Conservation (phyloP, 2,888 invertebrate genomes). For the Chromoteleia sp. region DNA sequence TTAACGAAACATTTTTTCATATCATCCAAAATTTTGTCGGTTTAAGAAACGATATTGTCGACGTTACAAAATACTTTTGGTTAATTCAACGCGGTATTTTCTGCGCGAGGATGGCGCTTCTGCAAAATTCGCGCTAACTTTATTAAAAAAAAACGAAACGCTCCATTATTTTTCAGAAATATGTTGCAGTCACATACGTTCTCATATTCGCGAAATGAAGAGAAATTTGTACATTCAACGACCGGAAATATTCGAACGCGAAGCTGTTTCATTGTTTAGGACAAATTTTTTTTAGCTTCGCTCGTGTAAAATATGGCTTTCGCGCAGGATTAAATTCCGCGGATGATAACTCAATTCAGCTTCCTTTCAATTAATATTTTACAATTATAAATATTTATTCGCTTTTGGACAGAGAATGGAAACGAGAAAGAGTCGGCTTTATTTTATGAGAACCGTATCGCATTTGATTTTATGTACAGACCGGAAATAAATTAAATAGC, state of each 20-base stretch:
- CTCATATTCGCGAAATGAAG: slow-evolving; percentile 66
- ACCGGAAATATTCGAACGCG: slow-evolving; percentile 57
- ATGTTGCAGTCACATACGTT: slow-evolving; percentile 59
- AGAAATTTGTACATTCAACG: slow-evolving; percentile 61
- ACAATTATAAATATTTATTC: not conserved
- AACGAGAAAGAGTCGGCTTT: slow-evolving; percentile 5
- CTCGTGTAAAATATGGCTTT: slow-evolving; percentile 23
- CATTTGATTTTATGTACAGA: slow-evolving; percentile 47
- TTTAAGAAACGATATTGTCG: not conserved
- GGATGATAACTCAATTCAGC: not conserved
- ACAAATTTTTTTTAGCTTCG: slow-evolving; percentile 14
- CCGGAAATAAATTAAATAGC: slow-evolving; percentile 43
- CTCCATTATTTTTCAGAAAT: slow-evolving; percentile 54
- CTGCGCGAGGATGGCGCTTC: not conserved
- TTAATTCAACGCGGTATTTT: slow-evolving; percentile 14
- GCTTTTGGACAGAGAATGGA: not conserved
- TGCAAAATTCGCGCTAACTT: slow-evolving; percentile 15
- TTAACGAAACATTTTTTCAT: too few relatives aligned
- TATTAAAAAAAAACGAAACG: slow-evolving; percentile 30
- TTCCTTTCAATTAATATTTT: slow-evolving; percentile 34
- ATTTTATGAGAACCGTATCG: slow-evolving; percentile 10
- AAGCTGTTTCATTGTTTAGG: slow-evolving; percentile 48
- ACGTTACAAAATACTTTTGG: slow-evolving; percentile 10
- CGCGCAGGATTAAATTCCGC: slow-evolving; percentile 17
- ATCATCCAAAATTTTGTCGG: too few relatives aligned